Percentiles rank a stretch among this genome's conserved stretches.
Evolutionary conservation across 2,113 vertebrate genomes (phyloP).

Genomic region (Neolamprologus kungweensis): DNA sequence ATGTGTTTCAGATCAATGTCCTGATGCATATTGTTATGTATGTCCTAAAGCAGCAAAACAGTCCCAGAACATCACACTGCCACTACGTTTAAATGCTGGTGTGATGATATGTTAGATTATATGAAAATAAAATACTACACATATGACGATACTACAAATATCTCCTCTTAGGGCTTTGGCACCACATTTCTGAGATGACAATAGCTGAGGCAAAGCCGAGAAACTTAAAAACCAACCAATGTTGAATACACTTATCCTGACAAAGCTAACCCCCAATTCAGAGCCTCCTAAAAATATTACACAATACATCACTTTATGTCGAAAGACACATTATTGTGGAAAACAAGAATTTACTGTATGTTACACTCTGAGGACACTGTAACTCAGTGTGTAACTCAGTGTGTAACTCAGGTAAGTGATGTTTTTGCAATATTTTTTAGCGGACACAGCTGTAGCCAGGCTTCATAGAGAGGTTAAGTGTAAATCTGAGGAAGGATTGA

Average conservation of each 20-base stretch:
- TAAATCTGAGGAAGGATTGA: neutral
- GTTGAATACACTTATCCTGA: neutral
- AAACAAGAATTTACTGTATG: neutral
- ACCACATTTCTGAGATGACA: neutral
- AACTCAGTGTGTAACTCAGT: neutral
- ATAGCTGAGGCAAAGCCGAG: neutral
- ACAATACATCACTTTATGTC: neutral
- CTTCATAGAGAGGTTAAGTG: neutral
- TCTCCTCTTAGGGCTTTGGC: neutral
- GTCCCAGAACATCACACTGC: neutral
- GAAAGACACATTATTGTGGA: neutral
- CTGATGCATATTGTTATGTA: neutral
- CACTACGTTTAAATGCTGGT: neutral
- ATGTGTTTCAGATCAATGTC: neutral
- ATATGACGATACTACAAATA: neutral
- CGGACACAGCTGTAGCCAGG: neutral
- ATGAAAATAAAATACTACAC: neutral
- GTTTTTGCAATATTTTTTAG: neutral
- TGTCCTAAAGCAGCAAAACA: neutral
- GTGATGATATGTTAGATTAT: neutral
- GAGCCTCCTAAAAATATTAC: neutral
- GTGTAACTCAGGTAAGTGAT: neutral
- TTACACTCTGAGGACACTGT: neutral
- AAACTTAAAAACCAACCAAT: neutral
- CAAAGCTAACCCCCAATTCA: neutral